Evolutionary conservation across 2,113 vertebrate species (phyloP), one percentile per base, ranked within the genome.

Genomic region (Aegypius monachus): DNA sequence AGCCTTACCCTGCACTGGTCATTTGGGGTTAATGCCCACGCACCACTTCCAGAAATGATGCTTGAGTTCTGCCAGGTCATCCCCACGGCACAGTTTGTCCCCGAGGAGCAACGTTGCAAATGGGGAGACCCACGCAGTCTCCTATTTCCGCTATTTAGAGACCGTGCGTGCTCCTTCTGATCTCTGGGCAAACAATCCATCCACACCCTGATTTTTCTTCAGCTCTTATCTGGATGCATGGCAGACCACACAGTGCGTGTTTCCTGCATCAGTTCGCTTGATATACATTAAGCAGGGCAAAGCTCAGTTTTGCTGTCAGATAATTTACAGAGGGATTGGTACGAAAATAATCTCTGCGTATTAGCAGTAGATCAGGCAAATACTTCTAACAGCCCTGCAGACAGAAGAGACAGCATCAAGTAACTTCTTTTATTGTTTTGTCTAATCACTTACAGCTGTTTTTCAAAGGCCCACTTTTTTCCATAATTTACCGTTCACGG

Each of bases 141-240:
- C 40, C 32, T 73, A 0, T 62, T 92, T 88, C 45, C 6, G 1
- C 4, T 20, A 63, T 31, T 70, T 42, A 59, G 48, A 67, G 38
- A 55, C 7, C 0, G 0, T 2, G 2, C 2, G 2, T 58, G 43
- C 32, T 75, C 31, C 52, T 78, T 55, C 38, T 50, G 58, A 25
- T 52, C 50, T 22, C 26, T 21, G 62, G 34, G 43, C 56, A 90
- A 92, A 61, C 34, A 67, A 45, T 47, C 45, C 45, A 26, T 27
- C 72, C 61, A 43, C 25, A 7, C 26, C 59, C 45, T 21, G 29
- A 26, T 71, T 92, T 74, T 55, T 38, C 40, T 78, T 59, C 63
- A 9, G n/a, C 84, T 90, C 75, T 86, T 62, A 27, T 8, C 75
- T 53, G 55, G 63, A 23, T 0, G 0, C 3, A 1, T 7, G 18